Percentiles rank a stretch among this genome's conserved stretches.
phyloP scores from a whole-genome alignment of 2,797 vertebrate species.

The Salarias fasciatus region DNA sequence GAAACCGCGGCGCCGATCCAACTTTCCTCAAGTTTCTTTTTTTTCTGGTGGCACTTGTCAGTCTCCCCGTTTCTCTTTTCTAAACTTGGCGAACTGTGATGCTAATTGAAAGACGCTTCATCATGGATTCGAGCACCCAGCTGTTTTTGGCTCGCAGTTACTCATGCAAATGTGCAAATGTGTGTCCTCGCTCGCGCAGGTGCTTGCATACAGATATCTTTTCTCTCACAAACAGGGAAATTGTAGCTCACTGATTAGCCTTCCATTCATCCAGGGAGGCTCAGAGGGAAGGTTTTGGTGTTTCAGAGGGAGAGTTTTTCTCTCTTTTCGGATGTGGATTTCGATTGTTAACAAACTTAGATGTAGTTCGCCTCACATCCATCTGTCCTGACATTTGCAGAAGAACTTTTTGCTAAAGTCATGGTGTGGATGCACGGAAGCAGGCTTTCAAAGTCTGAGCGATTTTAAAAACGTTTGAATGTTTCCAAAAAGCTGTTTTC shows the following conservation, averaged over 20 bases:
- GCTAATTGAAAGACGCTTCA: slow-evolving; percentile 53
- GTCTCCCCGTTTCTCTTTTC: slow-evolving; percentile 12
- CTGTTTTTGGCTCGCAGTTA: slow-evolving; percentile 33
- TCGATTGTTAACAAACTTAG: too few relatives aligned
- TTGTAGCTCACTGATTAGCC: slow-evolving; percentile 31
- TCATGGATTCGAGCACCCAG: slow-evolving; percentile 27
- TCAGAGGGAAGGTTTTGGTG: slow-evolving; percentile 33
- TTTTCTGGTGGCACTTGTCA: slow-evolving; percentile 25
- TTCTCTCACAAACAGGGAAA: slow-evolving; percentile 16
- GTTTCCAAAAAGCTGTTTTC: too few relatives aligned
- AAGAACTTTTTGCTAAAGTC: too few relatives aligned
- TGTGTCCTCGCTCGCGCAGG: slow-evolving; percentile 32
- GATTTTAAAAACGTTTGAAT: too few relatives aligned
- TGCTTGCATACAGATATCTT: slow-evolving; percentile 32
- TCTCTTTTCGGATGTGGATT: slow-evolving; percentile 14
- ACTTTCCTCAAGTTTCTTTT: slow-evolving; percentile 35
- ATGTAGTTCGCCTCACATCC: too few relatives aligned
- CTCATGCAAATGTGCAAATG: slow-evolving; percentile 31
- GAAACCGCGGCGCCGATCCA: slow-evolving; percentile 14
- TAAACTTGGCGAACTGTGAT: slow-evolving; percentile 40
- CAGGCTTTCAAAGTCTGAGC: too few relatives aligned
- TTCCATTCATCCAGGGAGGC: slow-evolving; percentile 32
- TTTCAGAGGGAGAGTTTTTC: slow-evolving; percentile 31
- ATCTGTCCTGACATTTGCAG: too few relatives aligned
- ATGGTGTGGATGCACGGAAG: too few relatives aligned